Conservation (phyloP, 2,797 vertebrate genomes). For the Acipenser ruthenus region DNA sequence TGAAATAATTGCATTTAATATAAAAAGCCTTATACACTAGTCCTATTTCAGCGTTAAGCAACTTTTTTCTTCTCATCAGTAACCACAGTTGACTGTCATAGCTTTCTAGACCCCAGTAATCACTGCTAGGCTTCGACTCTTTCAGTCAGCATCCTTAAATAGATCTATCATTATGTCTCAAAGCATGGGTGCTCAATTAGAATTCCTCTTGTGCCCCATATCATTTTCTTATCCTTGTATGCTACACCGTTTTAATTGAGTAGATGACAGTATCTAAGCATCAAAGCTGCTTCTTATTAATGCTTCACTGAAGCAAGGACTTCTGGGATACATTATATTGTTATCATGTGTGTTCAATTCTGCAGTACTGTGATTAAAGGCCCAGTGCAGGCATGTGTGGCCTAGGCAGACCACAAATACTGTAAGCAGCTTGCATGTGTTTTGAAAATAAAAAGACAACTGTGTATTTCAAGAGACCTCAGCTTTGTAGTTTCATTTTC, state of each 20-base stretch:
- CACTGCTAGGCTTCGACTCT: constrained; percentile 8
- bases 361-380: constrained; percentile 6
- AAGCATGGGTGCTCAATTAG: constrained; percentile 8
- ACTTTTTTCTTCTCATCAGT: too few species aligned
- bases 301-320: constrained; percentile 6
- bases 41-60: too few species aligned
- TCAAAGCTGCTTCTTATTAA: constrained; percentile 12
- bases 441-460: not conserved
- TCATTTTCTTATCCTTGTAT: constrained; percentile 12
- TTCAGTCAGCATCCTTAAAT: not conserved
- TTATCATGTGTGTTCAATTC: not conserved
- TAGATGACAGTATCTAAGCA: constrained; percentile 9
- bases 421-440: too few species aligned
- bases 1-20: too few species aligned
- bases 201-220: constrained; percentile 3
- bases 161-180: constrained; percentile 13
- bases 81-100: not conserved
- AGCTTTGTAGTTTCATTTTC: not conserved
- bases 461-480: not conserved
- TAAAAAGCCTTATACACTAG: too few species aligned
- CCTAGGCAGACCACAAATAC: too few species aligned
- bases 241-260: constrained; percentile 13
- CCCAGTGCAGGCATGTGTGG: too few species aligned
- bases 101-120: constrained; percentile 2
- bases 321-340: constrained; percentile 1